phyloP scores from a whole-genome alignment of 2,113 vertebrate species.

The Edolisoma coerulescens region DNA sequence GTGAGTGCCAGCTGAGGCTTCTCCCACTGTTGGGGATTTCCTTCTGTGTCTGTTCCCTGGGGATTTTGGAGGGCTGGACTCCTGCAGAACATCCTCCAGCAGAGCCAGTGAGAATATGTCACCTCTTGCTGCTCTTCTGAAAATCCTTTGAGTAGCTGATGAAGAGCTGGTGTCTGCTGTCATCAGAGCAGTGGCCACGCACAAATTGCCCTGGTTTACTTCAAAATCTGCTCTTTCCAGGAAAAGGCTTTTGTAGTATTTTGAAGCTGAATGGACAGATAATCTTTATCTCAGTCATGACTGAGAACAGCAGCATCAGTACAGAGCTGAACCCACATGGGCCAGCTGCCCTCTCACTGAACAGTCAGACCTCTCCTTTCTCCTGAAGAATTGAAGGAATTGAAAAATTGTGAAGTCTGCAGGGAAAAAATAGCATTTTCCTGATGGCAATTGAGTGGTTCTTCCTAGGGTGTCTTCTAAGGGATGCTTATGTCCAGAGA shows the following conservation, averaged over 20 bases:
- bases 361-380: neutral
- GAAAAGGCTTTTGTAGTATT: neutral
- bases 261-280: neutral
- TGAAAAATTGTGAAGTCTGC: neutral
- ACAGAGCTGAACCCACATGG: neutral
- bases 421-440: neutral
- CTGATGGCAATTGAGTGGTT: neutral
- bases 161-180: neutral
- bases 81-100: neutral
- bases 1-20: neutral
- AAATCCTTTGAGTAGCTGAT: neutral
- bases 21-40: neutral
- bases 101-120: neutral
- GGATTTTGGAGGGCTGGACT: neutral
- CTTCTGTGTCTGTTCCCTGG: neutral
- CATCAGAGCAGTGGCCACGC: neutral
- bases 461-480: neutral
- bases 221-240: neutral
- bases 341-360: neutral
- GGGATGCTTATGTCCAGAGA: too few species aligned
- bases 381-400: neutral
- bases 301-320: neutral
- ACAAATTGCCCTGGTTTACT: neutral
- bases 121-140: neutral
- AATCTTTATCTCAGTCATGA: neutral